Evolutionary conservation across 2,888 invertebrate genomes (phyloP).

Genomic region (Troides aeacus): DNA sequence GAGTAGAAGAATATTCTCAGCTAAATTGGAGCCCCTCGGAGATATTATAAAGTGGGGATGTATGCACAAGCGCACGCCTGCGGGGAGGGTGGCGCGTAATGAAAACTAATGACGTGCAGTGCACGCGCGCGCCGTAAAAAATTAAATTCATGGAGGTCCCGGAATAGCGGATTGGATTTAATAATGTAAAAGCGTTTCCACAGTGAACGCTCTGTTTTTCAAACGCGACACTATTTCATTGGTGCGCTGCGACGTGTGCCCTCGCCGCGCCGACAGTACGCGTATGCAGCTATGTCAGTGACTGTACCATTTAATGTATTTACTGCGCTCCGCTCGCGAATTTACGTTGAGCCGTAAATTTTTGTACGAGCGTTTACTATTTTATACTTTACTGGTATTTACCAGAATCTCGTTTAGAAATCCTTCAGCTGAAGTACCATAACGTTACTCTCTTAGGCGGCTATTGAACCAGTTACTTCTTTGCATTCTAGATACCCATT

Average conservation of each 20-base stretch:
- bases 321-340: too few species aligned
- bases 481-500: too few species aligned
- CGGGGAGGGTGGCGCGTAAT: constrained; percentile 58
- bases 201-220: constrained; percentile 44
- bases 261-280: not conserved
- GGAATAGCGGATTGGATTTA: constrained; percentile 65
- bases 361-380: too few species aligned
- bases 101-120: constrained; percentile 72
- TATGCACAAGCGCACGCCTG: not conserved
- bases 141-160: constrained; percentile 65
- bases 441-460: too few species aligned
- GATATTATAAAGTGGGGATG: not conserved
- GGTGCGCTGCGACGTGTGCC: too few species aligned
- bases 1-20: not conserved
- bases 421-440: too few species aligned
- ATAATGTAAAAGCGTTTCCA: constrained; percentile 41
- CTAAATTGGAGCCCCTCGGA: not conserved
- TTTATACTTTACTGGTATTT: too few species aligned
- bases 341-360: too few species aligned
- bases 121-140: constrained; percentile 70
- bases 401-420: too few species aligned
- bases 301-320: too few species aligned
- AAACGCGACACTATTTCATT: constrained; percentile 41
- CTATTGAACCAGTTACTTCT: too few species aligned
- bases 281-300: not conserved